Evolutionary conservation across 2,888 invertebrate species (phyloP).

Genomic region (Panopea generosa): DNA sequence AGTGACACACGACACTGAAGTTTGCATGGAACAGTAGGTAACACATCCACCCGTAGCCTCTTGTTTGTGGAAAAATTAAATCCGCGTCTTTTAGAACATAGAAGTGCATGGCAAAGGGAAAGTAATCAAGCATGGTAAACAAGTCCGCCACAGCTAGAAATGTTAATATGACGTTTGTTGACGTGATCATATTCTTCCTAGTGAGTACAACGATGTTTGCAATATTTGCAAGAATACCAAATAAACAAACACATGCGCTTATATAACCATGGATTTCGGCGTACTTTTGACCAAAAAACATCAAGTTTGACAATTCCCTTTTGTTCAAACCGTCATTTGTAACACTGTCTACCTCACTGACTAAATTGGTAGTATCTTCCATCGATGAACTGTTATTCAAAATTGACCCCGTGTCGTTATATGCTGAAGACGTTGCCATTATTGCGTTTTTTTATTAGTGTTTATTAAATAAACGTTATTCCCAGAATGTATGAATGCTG

Average conservation of each 20-base stretch:
- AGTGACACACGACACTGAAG: slow-evolving; percentile 94
- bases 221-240: slow-evolving; percentile 95
- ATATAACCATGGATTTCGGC: slow-evolving; percentile 91
- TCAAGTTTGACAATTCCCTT: slow-evolving; percentile 43
- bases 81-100: slow-evolving; percentile 79
- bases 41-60: slow-evolving; percentile 84
- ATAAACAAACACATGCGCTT: slow-evolving; percentile 94
- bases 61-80: slow-evolving; percentile 72
- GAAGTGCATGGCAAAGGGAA: slow-evolving; percentile 93
- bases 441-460: too few species aligned
- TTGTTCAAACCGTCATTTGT: too few species aligned
- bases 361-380: too few species aligned
- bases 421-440: too few species aligned
- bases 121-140: slow-evolving; percentile 95
- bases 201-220: slow-evolving; percentile 96
- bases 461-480: too few species aligned
- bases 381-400: too few species aligned
- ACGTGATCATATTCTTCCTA: slow-evolving; percentile 95
- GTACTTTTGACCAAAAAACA: slow-evolving; percentile 74
- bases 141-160: slow-evolving; percentile 93
- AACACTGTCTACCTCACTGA: too few species aligned
- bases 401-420: too few species aligned
- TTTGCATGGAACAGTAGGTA: slow-evolving; percentile 91
- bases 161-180: slow-evolving; percentile 96
- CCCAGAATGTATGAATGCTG: too few species aligned